Evolutionary conservation across 2,888 invertebrate genomes (phyloP), one percentile per base, ranked within the genome.

Genomic region (Athrips mouffetella): DNA sequence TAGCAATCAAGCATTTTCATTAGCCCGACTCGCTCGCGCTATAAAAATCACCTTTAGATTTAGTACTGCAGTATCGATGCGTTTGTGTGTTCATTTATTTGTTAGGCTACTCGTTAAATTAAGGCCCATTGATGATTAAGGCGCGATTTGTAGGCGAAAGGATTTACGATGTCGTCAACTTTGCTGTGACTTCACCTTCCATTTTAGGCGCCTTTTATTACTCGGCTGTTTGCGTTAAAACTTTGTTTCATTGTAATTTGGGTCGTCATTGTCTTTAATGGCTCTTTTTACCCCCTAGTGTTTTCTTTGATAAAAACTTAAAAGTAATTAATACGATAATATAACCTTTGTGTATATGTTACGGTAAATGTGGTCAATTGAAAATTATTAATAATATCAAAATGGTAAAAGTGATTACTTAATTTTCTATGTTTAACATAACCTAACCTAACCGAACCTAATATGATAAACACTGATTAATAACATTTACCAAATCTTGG

Each of bases 1-100:
- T 70, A 67, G 74, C 71, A 67, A 67, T 68, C 67, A 72, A 79
- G 77, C 71, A 73, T 73, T 78, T 76, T 74, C 76, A 76, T 77
- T 76, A 75, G 65, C 59, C 56, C 58, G 60, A 56, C 58, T 62
- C 64, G 65, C 63, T 63, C 55, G 60, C 59, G 67, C 60, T 59
- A 65, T 73, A 71, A 76, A 78, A 79, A 76, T 75, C 70, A 67
- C 67, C 70, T 70, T 67, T 64, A 57, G 65, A 73, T 76, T 78
- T 76, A 76, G 68, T 63, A 70, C 71, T 73, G 70, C 67, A 64
- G 63, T 67, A 52, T 65, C 69, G 67, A 65, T 64, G 58, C 60
- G 58, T 67, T 71, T 68, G 60, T 58, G 60, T 37, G 67, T 66
- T 68, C 59, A 71, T 76, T 75, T 71, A 70, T 72, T 69, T 72